Evolutionary conservation across 2,888 invertebrate genomes (phyloP).

Genomic region (Lordiphosa andalusiaca): DNA sequence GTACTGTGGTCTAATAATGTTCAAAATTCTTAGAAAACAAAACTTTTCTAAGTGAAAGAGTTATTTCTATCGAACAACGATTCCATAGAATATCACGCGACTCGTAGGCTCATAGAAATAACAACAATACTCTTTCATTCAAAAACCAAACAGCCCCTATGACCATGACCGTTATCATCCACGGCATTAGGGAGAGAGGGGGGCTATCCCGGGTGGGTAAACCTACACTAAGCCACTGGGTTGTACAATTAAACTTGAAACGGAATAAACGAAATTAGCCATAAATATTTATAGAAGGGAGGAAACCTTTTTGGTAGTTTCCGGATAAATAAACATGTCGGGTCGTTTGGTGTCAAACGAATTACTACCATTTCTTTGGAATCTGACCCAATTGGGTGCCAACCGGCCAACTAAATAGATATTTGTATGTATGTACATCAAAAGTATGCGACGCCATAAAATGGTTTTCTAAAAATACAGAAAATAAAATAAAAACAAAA

Average conservation of each 20-base stretch:
- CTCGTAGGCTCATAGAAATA: too few relatives aligned
- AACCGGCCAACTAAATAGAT: slow-evolving; percentile 19
- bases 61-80: too few relatives aligned
- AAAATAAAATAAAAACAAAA: slow-evolving; percentile 30
- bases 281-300: slow-evolving; percentile 51
- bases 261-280: slow-evolving; percentile 37
- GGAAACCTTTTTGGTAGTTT: slow-evolving; percentile 3
- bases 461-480: slow-evolving; percentile 50
- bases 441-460: slow-evolving; percentile 39
- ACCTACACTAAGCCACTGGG: too few relatives aligned
- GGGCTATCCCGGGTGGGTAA: too few relatives aligned
- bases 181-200: too few relatives aligned
- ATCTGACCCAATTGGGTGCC: slow-evolving; percentile 34
- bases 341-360: slow-evolving; percentile 15
- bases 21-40: too few relatives aligned
- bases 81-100: too few relatives aligned
- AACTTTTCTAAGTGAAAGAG: too few relatives aligned
- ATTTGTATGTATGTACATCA: slow-evolving; percentile 15
- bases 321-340: background rate
- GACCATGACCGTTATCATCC: too few relatives aligned
- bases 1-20: too few relatives aligned
- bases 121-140: too few relatives aligned
- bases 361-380: slow-evolving; percentile 23
- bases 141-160: too few relatives aligned
- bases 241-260: slow-evolving; percentile 3